Base-by-base conservation (phyloP, 2,888 invertebrate genomes). In the Leucophenga montana region DNA sequence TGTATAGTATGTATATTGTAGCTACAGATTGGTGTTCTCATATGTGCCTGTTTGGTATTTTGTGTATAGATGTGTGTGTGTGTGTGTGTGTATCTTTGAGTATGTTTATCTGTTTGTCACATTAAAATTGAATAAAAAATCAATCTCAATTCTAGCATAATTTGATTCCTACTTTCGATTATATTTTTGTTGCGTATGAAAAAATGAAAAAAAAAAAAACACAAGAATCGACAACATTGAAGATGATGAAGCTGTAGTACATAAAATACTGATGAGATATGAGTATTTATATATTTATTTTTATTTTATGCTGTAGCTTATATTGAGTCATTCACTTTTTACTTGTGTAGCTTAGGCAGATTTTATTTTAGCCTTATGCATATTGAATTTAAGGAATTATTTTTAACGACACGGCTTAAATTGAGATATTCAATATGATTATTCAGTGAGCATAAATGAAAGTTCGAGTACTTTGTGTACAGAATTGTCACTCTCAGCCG, bases 101-200 rank as follows among this genome's bases (percentile, higher is more conserved):
- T 79, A 77, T 84, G 81, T 84, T 84, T 84, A 84, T 80, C 79
- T 82, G 81, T 84, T 84, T 84, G 83, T 84, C 82, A 84, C 82
- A 86, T 87, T 85, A 86, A 86, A 86, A 86, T 86, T 86, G 87
- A 86, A 86, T 87, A 86, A 87, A 86, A 86, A 86, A 85, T 87
- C 86, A 86, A 86, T 86, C 87, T 86, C 86, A 85, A 85, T 85
- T 86, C 84, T 85, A 84, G 78, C 82, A 87, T 86, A 86, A 86
- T 86, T 87, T 79, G 85, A 86, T 85, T 85, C 77, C 75, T 81
- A 83, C 76, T 80, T 75, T 79, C 83, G 84, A 84, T 84, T 82
- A 82, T 80, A 50, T 65, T 48, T 50, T 50, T 61, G 62, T n/a
- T 33, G 68, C 46, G 44, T 54, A 9, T 39, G 56, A 57, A 56